Evolutionary conservation across 92 coral and sea anemone species (phyloP).

Genomic region (Palythoa grandis): DNA sequence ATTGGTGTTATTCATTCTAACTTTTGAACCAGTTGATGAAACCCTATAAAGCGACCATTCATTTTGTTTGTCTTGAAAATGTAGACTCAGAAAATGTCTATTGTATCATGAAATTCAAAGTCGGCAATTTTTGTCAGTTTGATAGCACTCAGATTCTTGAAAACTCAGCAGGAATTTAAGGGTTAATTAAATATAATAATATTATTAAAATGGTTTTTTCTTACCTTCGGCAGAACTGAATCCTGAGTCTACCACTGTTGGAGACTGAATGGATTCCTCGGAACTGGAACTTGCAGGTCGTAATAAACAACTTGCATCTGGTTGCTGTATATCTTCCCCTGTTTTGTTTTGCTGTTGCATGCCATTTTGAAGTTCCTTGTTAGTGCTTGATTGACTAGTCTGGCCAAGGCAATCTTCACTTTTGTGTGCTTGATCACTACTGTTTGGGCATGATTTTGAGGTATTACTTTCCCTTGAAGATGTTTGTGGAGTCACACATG

Average conservation of each 20-base stretch:
- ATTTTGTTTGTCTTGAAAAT: no score
- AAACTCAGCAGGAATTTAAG: no score
- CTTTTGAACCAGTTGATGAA: no score
- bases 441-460: neutral
- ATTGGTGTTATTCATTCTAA: no score
- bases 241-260: neutral
- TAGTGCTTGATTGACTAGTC: neutral
- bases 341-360: neutral
- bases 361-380: neutral
- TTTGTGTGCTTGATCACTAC: neutral
- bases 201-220: neutral
- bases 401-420: neutral
- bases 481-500: neutral
- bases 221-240: conserved; percentile 35
- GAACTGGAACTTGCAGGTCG: conserved; percentile 16
- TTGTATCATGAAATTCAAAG: no score
- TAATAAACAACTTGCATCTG: neutral
- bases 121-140: no score
- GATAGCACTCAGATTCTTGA: no score
- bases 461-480: neutral
- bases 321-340: neutral
- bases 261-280: conserved; percentile 19
- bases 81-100: no score
- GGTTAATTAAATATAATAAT: no score
- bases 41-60: no score